Conservation (phyloP, 2,888 invertebrate species). For the Spicauda simplicius region DNA sequence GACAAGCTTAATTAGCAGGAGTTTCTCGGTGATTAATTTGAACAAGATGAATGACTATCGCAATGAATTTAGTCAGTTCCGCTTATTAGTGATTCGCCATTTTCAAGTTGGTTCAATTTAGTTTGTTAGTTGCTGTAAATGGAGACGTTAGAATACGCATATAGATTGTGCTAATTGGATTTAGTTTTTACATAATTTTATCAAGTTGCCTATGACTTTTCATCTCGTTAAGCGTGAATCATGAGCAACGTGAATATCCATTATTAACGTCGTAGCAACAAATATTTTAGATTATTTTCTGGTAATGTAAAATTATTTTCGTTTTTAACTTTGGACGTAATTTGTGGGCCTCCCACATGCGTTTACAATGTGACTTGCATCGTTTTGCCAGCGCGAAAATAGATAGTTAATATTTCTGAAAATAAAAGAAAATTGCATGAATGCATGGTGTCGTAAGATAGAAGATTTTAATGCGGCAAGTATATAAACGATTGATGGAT, state of each 20-base stretch:
- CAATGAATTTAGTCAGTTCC: background rate
- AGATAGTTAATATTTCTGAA: background rate
- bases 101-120: background rate
- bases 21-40: background rate
- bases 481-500: background rate
- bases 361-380: slow-evolving; percentile 11
- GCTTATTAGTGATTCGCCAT: no score
- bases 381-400: slow-evolving; percentile 14
- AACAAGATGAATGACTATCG: background rate
- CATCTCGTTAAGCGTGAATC: no score
- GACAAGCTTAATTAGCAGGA: background rate
- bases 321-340: background rate
- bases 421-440: background rate
- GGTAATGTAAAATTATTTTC: background rate
- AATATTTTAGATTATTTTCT: background rate
- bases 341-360: background rate
- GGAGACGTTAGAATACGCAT: no score
- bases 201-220: no score
- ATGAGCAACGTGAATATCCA: no score
- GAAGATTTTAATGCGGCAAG: background rate
- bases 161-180: no score
- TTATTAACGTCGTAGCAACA: background rate
- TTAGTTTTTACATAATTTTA: no score
- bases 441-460: background rate
- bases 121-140: background rate